phyloP scores from a whole-genome alignment of 2,888 invertebrate genomes.

The Nipponacmea schrenckii region DNA sequence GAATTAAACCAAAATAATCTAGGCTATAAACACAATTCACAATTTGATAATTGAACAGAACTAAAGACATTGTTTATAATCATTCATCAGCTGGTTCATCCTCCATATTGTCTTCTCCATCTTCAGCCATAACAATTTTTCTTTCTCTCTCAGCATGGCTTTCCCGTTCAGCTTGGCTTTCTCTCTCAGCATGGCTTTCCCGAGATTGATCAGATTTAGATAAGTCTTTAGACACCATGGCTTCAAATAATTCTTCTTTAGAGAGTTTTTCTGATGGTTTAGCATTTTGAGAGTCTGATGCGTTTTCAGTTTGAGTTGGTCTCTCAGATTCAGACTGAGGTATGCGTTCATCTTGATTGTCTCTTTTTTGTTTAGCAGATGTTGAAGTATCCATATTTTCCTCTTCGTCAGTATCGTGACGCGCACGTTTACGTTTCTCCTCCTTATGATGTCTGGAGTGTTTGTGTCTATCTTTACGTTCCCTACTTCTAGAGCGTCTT shows the following conservation, averaged over 20 bases:
- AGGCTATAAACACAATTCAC: too few species aligned
- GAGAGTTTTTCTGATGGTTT: not conserved
- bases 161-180: not conserved
- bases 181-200: not conserved
- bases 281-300: not conserved
- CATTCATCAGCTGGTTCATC: conserved; percentile 22
- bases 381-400: not conserved
- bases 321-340: not conserved
- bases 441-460: not conserved
- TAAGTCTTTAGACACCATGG: not conserved
- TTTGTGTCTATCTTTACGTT: conserved; percentile 4
- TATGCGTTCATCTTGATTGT: not conserved
- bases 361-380: not conserved
- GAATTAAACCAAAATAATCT: too few species aligned
- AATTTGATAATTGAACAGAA: too few species aligned
- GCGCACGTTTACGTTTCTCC: not conserved
- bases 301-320: too few species aligned
- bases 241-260: not conserved
- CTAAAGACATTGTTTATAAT: not conserved
- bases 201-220: not conserved
- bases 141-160: not conserved
- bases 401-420: not conserved
- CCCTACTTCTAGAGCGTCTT: not conserved
- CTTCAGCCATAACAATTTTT: conserved; percentile 1
- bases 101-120: conserved; percentile 21